Evolutionary conservation across 2,797 vertebrate species (phyloP).

Genomic region (Sebastes itinus): DNA sequence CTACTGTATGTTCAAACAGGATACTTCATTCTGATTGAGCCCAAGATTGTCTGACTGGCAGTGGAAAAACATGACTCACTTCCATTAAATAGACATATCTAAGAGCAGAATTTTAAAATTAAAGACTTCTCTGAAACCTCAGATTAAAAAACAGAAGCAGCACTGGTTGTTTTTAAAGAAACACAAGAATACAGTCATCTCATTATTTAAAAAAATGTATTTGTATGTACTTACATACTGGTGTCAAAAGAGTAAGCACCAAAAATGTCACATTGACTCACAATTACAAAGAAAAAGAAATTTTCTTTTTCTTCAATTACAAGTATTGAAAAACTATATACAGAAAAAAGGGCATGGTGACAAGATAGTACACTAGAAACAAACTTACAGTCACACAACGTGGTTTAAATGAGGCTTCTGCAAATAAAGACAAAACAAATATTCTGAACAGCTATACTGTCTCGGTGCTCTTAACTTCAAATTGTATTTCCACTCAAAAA

Average conservation of each 20-base stretch:
- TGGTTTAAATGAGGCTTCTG: conserved; percentile 61
- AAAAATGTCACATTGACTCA: conserved; percentile 82
- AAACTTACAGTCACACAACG: conserved; percentile 69
- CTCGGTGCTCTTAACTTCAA: conserved; percentile 49
- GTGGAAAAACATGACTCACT: background rate
- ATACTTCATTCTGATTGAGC: background rate
- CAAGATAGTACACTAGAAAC: conserved; percentile 72
- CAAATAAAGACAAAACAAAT: conserved; percentile 31
- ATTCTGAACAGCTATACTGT: conserved; percentile 58
- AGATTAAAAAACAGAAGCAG: background rate
- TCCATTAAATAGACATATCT: background rate
- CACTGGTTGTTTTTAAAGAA: background rate
- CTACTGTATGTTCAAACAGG: background rate
- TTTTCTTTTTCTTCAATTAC: conserved; percentile 74
- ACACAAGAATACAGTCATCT: conserved; percentile 33
- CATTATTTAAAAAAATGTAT: conserved; percentile 84
- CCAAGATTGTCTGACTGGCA: background rate
- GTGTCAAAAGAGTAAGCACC: conserved; percentile 82
- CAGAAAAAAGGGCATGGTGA: conserved; percentile 79
- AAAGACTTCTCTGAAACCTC: background rate
- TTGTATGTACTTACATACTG: conserved; percentile 85
- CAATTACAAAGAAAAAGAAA: conserved; percentile 76
- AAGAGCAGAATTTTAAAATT: background rate
- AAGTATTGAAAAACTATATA: conserved; percentile 83
- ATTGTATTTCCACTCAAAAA: conserved; percentile 57